Percentiles rank a stretch among this genome's conserved stretches.
These are phyloP conservation scores for Podarcis siculus DNA, from an alignment of 2,797 vertebrate genomes.

Conservation along the genomic window DNA sequence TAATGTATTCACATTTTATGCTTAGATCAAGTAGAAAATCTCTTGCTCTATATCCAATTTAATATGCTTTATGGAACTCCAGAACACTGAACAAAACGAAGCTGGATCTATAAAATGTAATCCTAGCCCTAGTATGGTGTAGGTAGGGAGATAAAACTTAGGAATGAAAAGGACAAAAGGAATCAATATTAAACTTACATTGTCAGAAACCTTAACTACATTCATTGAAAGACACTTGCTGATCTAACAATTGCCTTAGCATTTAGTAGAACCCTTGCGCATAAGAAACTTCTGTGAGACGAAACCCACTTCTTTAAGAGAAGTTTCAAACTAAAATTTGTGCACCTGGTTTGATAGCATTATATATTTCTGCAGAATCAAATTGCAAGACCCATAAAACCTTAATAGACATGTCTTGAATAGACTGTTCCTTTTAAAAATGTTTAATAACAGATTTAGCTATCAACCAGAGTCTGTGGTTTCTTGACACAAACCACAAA, in stretches of 20 bases:
- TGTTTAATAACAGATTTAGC: conserved; percentile 42
- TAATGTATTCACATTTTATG: conserved; percentile 4
- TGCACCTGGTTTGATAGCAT: neutral
- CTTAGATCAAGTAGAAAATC: conserved; percentile 40
- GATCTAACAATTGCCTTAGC: neutral
- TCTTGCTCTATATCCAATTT: neutral
- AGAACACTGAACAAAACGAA: neutral
- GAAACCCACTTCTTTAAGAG: neutral
- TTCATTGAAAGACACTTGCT: neutral
- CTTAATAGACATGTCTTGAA: conserved; percentile 27
- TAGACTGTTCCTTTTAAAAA: conserved; percentile 34
- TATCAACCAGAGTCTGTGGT: neutral
- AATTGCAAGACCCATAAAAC: conserved; percentile 14
- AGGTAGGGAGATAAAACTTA: neutral
- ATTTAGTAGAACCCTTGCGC: neutral
- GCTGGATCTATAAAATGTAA: neutral
- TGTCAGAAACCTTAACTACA: neutral
- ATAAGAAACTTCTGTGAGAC: neutral
- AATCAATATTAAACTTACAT: neutral
- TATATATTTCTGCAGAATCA: conserved; percentile 9
- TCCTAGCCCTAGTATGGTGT: neutral
- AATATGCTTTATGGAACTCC: neutral
- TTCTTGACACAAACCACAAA: conserved; percentile 27
- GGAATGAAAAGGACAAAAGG: neutral
- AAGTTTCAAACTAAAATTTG: conserved; percentile 13